Evolutionary conservation across 2,113 vertebrate species (phyloP), one percentile per base, ranked within the genome.

Genomic region (Mus spicilegus): DNA sequence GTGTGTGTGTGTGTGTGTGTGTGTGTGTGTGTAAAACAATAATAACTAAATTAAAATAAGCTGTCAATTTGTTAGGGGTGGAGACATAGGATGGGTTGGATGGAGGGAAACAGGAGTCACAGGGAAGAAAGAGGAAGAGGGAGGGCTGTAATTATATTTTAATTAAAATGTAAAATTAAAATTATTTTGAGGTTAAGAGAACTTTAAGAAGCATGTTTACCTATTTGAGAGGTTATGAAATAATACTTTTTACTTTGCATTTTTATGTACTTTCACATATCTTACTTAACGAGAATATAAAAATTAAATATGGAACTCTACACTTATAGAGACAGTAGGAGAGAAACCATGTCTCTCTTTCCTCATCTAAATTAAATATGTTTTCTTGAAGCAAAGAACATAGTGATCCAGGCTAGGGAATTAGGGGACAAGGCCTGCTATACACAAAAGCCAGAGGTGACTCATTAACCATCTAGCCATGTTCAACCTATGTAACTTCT

Each of bases 141-240:
- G 11, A n/a, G 20, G 56, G 5, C 24, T 81, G 19, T n/a, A n/a
- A 81, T 81, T 81, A n/a, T 58, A 81, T 14, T 54, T 81, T 58
- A 58, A 58, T 82, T 58, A n/a, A 82, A 39, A 61, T 82, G 7
- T 26, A 22, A 81, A 81, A 22, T 17, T 36, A 39, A 61, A 82
- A 82, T 26, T 58, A 78, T 70, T 93, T 58, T 93, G 81, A 28
- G 9, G 30, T 1, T 26, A 85, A 56, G 36, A 77, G 8, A 24
- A 88, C 3, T 61, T 61, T 78, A 89, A 86, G 14, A 51, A 16
- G 0, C 1, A 61, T 72, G 3, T 58, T 70, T 73, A 30, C 67
- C 28, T 94, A 16, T 92, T 77, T 28, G 14, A 73, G 58, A 92
- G 13, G 69, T 77, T 82, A 87, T 87, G 33, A 93, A 93, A 90